A percentile compares a stretch with the other conserved stretches of the same genome.
Evolutionary conservation across 1,140 invertebrate genomes (phyloP).

Genomic region (Hetaerina americana): DNA sequence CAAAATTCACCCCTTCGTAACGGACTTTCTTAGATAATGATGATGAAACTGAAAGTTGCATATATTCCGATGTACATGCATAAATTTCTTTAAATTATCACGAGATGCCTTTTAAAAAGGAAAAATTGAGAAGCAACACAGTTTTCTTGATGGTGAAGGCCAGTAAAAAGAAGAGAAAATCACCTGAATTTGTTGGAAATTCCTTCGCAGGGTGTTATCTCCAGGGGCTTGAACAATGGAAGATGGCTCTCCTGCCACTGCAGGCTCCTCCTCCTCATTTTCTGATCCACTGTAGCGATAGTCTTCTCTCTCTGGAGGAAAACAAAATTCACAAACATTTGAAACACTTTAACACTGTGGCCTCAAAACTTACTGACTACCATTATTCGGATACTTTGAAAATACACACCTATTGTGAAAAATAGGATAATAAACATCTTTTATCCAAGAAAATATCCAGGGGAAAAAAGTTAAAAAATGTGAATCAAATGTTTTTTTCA

Average conservation of each 20-base stretch:
- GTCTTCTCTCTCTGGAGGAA: slow-evolving; percentile 33
- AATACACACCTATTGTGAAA: too few species aligned
- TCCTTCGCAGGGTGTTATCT: slow-evolving; percentile 81
- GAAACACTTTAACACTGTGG: too few species aligned
- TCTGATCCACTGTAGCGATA: slow-evolving; percentile 78
- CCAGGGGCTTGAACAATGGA: slow-evolving; percentile 80
- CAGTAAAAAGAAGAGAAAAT: slow-evolving; percentile 5
- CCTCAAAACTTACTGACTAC: too few species aligned
- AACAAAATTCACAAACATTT: background rate
- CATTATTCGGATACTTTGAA: too few species aligned
- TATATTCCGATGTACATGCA: background rate
- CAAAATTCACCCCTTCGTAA: too few species aligned
- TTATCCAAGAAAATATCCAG: too few species aligned
- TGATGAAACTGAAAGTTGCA: too few species aligned
- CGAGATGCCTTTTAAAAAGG: background rate
- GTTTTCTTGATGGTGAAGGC: background rate
- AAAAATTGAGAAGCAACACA: background rate
- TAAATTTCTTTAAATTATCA: background rate
- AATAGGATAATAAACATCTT: too few species aligned
- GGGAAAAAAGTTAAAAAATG: background rate
- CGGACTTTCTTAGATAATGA: too few species aligned
- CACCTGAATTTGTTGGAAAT: slow-evolving; percentile 92
- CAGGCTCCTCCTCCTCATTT: slow-evolving; percentile 77
- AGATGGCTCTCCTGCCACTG: slow-evolving; percentile 71
- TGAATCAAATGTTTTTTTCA: background rate